Conservation (phyloP, 1,140 invertebrate species). For the Nasonia longicornis region DNA sequence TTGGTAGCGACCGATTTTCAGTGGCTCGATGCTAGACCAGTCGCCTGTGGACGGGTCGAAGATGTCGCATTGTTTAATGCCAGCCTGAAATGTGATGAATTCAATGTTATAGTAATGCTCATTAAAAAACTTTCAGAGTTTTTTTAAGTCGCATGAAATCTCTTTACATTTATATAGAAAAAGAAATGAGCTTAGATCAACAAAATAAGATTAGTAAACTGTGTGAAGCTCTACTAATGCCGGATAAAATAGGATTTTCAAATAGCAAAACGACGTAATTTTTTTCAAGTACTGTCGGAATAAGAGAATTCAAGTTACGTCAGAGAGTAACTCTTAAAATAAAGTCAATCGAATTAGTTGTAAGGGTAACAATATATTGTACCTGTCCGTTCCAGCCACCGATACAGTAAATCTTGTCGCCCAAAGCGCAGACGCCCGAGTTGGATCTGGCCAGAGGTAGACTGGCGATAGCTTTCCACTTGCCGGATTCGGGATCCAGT, state of each 20-base stretch:
- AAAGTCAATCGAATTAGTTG: neutral
- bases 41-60: conserved; percentile 74
- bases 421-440: conserved; percentile 79
- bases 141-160: neutral
- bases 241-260: neutral
- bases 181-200: neutral
- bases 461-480: conserved; percentile 75
- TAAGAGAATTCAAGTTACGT: neutral
- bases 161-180: neutral
- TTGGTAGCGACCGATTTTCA: conserved; percentile 82
- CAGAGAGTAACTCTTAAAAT: neutral
- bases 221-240: conserved; percentile 22
- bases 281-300: neutral
- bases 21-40: conserved; percentile 78
- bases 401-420: conserved; percentile 81
- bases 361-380: too few species aligned
- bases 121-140: neutral
- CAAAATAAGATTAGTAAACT: neutral
- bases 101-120: neutral
- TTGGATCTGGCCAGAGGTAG: conserved; percentile 78
- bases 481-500: conserved; percentile 68
- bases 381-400: conserved; percentile 85
- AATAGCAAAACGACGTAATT: neutral
- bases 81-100: conserved; percentile 58
- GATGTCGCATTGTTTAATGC: conserved; percentile 81